phyloP scores from a whole-genome alignment of 2,888 invertebrate species.

The Lottia gigantea region DNA sequence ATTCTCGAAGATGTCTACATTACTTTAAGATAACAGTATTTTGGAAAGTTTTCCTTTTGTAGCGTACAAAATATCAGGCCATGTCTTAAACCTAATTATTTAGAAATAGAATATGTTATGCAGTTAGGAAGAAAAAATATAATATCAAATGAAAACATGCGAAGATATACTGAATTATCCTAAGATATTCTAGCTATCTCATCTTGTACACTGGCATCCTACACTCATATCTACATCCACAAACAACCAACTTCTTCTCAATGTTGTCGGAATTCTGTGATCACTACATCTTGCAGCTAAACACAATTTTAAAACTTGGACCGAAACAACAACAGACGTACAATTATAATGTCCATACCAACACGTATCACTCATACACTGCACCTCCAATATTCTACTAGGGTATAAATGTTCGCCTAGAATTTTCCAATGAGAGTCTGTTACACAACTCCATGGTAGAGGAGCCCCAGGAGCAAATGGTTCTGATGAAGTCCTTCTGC shows the following conservation, averaged over 20 bases:
- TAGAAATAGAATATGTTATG: too few relatives aligned
- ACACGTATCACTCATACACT: slow-evolving; percentile 24
- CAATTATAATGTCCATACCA: slow-evolving; percentile 29
- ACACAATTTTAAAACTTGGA: slow-evolving; percentile 23
- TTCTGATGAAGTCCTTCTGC: background rate
- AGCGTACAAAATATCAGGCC: too few relatives aligned
- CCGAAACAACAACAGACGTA: slow-evolving; percentile 24
- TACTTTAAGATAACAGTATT: too few relatives aligned
- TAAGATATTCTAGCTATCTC: background rate
- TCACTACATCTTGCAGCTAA: slow-evolving; percentile 18
- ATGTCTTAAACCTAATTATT: too few relatives aligned
- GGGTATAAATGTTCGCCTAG: slow-evolving; percentile 25
- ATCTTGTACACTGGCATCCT: slow-evolving; percentile 25
- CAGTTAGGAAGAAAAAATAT: too few relatives aligned
- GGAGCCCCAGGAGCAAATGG: slow-evolving; percentile 12
- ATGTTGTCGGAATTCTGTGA: slow-evolving; percentile 19
- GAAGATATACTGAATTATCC: too few relatives aligned
- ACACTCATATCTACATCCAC: slow-evolving; percentile 23
- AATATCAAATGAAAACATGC: too few relatives aligned
- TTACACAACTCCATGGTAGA: slow-evolving; percentile 26
- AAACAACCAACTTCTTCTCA: slow-evolving; percentile 23
- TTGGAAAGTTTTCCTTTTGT: too few relatives aligned
- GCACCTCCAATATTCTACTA: slow-evolving; percentile 19
- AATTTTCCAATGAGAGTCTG: slow-evolving; percentile 20
- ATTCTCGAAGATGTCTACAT: too few relatives aligned